Evolutionary conservation across 2,797 vertebrate species (phyloP).

Genomic region (Enteromius fasciolatus): DNA sequence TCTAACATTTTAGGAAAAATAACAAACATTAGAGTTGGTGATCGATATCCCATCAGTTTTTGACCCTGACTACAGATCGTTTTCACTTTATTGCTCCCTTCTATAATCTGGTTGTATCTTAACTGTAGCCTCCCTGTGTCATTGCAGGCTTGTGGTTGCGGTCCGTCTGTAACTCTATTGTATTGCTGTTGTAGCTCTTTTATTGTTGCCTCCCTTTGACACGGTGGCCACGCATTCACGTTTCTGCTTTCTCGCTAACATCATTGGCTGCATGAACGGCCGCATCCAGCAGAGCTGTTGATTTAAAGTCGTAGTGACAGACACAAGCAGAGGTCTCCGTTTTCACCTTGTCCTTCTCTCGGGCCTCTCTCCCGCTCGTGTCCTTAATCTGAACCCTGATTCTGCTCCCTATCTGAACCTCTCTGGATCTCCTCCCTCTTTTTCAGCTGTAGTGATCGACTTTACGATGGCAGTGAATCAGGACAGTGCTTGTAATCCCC

Average conservation of each 20-base stretch:
- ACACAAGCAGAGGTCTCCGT: neutral
- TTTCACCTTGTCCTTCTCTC: constrained; percentile 13
- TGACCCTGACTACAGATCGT: neutral
- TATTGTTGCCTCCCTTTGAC: constrained; percentile 3
- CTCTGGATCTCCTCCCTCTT: constrained; percentile 16
- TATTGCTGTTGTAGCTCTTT: constrained; percentile 61
- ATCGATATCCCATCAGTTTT: neutral
- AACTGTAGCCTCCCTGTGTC: neutral
- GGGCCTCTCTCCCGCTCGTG: neutral
- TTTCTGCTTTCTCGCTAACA: constrained; percentile 35
- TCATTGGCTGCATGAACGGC: constrained; percentile 14
- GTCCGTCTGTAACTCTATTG: constrained; percentile 63
- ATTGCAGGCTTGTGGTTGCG: neutral
- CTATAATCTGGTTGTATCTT: neutral
- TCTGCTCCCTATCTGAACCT: neutral
- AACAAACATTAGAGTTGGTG: neutral
- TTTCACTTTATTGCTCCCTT: neutral
- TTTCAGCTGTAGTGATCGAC: neutral
- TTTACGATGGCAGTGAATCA: neutral
- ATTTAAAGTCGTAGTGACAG: constrained; percentile 33
- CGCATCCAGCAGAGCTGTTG: constrained; percentile 32
- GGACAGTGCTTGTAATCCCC: neutral
- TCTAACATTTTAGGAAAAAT: neutral
- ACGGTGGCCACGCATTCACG: constrained; percentile 9
- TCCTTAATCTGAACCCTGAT: neutral